Conservation (phyloP, 2,797 vertebrate species). For the Gobio occitaniae region DNA sequence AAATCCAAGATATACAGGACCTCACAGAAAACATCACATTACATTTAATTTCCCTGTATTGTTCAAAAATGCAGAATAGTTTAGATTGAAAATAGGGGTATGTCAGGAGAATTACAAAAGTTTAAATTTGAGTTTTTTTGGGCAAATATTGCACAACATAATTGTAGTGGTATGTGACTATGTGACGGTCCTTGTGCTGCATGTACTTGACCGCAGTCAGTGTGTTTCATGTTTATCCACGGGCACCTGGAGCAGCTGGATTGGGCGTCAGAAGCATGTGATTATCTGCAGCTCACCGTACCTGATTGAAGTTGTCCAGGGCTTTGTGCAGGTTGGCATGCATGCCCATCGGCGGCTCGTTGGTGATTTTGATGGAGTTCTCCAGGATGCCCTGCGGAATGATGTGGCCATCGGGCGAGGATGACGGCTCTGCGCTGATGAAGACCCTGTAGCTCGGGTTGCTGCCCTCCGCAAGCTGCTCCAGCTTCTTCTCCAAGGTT, state of each 20-base stretch:
- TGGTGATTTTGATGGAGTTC: slow-evolving; percentile 95
- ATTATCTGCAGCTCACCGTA: slow-evolving; percentile 60
- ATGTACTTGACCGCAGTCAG: no score
- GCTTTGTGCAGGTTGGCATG: slow-evolving; percentile 94
- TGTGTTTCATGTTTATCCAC: neutral
- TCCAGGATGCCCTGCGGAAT: slow-evolving; percentile 95
- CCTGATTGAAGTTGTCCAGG: slow-evolving; percentile 96
- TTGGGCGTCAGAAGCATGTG: neutral
- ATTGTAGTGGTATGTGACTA: no score
- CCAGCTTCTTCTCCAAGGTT: slow-evolving; percentile 89
- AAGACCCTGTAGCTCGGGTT: slow-evolving; percentile 87
- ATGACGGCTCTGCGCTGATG: slow-evolving; percentile 90
- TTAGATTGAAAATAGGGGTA: no score
- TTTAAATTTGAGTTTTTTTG: no score
- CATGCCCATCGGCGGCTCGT: slow-evolving; percentile 89
- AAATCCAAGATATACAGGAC: no score
- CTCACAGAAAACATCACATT: no score
- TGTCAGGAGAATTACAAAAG: no score
- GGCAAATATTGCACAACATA: no score
- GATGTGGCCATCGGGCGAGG: slow-evolving; percentile 83
- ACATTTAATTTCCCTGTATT: no score
- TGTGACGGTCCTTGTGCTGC: no score
- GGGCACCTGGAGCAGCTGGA: neutral
- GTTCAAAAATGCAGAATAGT: no score
- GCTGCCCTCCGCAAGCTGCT: slow-evolving; percentile 82